Conservation (phyloP, 2,797 vertebrate species). For the Leptoclinus maculatus region DNA sequence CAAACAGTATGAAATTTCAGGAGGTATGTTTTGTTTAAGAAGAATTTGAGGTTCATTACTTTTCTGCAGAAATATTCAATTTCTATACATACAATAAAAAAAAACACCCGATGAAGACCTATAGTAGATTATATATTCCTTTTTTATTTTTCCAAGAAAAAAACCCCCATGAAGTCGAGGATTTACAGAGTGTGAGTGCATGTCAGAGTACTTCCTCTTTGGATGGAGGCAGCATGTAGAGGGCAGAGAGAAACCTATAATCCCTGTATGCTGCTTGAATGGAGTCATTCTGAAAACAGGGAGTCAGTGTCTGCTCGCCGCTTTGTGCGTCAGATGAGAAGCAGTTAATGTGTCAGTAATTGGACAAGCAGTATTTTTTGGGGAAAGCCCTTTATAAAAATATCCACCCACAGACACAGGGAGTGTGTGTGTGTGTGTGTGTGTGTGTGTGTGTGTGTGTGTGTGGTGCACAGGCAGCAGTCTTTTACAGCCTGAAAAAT, state of each 20-base stretch:
- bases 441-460: conserved; percentile 23
- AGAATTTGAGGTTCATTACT: conserved; percentile 9
- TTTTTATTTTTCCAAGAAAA: conserved; percentile 50
- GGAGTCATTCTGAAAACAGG: conserved; percentile 91
- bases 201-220: conserved; percentile 92
- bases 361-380: conserved; percentile 85
- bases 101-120: conserved; percentile 14
- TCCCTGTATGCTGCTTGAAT: conserved; percentile 85
- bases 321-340: conserved; percentile 91
- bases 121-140: conserved; percentile 35
- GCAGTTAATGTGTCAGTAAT: conserved; percentile 90
- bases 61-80: conserved; percentile 23
- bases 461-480: conserved; percentile 30
- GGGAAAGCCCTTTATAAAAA: conserved; percentile 78
- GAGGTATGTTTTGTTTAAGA: conserved; percentile 3
- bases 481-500: conserved; percentile 50
- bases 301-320: conserved; percentile 86
- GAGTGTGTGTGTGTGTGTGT: conserved; percentile 34
- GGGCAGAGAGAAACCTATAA: conserved; percentile 89
- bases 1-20: conserved; percentile 6
- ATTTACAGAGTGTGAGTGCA: conserved; percentile 94
- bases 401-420: conserved; percentile 53
- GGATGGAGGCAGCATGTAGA: conserved; percentile 86
- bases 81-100: not conserved
- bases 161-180: conserved; percentile 86